phyloP scores from a whole-genome alignment of 2,797 vertebrate species.

The Poeciliopsis turneri region DNA sequence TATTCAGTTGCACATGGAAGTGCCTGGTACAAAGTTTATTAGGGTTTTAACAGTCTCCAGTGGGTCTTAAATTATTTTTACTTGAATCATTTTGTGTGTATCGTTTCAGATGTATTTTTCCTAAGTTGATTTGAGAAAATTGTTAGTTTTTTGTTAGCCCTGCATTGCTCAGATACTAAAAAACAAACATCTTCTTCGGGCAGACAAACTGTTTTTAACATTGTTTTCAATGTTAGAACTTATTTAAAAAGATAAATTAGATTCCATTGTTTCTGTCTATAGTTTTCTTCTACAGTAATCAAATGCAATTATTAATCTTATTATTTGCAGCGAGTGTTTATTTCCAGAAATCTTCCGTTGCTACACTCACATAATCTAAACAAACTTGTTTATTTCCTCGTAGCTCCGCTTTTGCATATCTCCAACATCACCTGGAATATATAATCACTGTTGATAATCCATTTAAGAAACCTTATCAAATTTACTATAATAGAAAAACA shows the following conservation, averaged over 20 bases:
- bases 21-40: neutral
- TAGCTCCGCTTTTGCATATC: neutral
- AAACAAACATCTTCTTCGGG: neutral
- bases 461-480: slow-evolving; percentile 10
- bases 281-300: neutral
- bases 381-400: slow-evolving; percentile 12
- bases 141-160: neutral
- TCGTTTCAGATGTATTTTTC: neutral
- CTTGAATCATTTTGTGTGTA: neutral
- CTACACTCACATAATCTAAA: neutral
- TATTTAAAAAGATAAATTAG: neutral
- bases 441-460: slow-evolving; percentile 23
- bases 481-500: neutral
- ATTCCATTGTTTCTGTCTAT: neutral
- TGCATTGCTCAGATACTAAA: neutral
- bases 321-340: neutral
- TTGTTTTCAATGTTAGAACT: neutral
- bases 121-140: neutral
- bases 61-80: neutral
- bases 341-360: neutral
- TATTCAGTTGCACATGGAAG: neutral
- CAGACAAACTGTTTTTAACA: neutral
- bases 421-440: slow-evolving; percentile 21
- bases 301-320: neutral
- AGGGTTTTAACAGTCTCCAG: neutral